These are phyloP conservation scores for Daubentonia madagascariensis DNA, from an alignment of 2,113 vertebrate genomes.

Conservation along the genomic window DNA sequence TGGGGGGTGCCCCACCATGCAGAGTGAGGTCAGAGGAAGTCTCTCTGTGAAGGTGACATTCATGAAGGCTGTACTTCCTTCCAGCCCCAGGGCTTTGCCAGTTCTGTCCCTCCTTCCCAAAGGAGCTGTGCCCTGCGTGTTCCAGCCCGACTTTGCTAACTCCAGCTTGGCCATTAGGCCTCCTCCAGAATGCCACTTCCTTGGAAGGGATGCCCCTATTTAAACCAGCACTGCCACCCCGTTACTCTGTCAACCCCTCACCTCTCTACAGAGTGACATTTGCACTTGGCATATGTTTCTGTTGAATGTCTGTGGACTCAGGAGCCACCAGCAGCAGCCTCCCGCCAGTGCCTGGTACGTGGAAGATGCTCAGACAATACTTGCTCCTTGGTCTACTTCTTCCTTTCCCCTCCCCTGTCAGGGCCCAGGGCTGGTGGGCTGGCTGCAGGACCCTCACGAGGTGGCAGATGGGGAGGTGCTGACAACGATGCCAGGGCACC, in stretches of 20 bases:
- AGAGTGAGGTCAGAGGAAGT: not conserved
- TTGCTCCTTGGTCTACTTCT: not conserved
- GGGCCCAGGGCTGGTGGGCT: not conserved
- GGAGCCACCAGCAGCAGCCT: not conserved
- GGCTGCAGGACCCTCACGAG: not conserved
- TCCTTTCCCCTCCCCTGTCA: not conserved
- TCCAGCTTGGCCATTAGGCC: not conserved
- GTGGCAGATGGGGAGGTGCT: not conserved
- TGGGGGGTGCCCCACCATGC: not conserved
- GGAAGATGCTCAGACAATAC: not conserved
- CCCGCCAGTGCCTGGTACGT: not conserved
- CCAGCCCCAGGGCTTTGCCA: not conserved
- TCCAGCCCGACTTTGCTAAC: not conserved
- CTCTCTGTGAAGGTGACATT: not conserved
- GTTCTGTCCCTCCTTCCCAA: too few relatives aligned
- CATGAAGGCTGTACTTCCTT: not conserved
- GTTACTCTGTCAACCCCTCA: not conserved
- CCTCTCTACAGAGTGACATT: not conserved
- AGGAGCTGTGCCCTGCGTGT: too few relatives aligned
- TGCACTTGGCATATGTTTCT: not conserved
- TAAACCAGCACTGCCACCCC: not conserved
- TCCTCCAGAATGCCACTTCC: not conserved
- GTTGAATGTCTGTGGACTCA: not conserved
- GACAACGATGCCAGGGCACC: not conserved
- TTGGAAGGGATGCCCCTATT: rapidly evolving